These are phyloP conservation scores for Dolichopus griseipennis DNA, from an alignment of 2,888 invertebrate genomes.

Conservation along the genomic window DNA sequence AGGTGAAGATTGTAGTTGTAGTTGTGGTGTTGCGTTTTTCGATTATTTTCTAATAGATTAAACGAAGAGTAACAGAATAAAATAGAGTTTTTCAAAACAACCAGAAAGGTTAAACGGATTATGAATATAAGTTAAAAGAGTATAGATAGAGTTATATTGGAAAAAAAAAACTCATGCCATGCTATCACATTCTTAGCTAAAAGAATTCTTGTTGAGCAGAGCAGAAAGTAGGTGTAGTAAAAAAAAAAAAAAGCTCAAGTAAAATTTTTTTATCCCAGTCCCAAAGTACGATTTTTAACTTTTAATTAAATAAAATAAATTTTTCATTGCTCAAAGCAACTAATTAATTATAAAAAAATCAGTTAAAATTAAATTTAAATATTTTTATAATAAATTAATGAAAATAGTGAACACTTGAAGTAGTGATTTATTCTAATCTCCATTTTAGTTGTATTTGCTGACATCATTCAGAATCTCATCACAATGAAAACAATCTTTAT, in stretches of 20 bases:
- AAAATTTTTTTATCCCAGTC: constrained; percentile 6
- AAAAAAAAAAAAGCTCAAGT: constrained; percentile 1
- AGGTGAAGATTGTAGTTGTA: neutral
- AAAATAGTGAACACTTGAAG: constrained; percentile 3
- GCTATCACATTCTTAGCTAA: neutral
- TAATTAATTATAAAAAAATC: constrained; percentile 4
- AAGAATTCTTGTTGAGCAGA: constrained; percentile 3
- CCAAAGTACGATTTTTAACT: constrained; percentile 1
- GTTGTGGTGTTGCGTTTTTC: neutral
- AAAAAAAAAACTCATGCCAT: neutral
- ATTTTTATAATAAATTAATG: neutral
- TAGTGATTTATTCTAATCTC: constrained; percentile 6
- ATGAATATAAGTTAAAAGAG: neutral
- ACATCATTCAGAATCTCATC: constrained; percentile 6
- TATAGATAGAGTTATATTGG: neutral
- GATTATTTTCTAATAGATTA: constrained; percentile 1
- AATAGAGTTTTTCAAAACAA: neutral
- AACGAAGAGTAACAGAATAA: neutral
- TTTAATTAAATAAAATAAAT: constrained; percentile 4
- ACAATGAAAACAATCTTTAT: constrained; percentile 6
- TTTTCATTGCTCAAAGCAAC: constrained; percentile 6
- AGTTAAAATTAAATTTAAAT: neutral
- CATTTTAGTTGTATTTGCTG: constrained; percentile 6
- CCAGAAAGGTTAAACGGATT: neutral
- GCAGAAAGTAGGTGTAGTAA: constrained; percentile 3